A percentile compares a stretch with the other conserved stretches of the same genome.
phyloP scores from a whole-genome alignment of 2,797 vertebrate genomes.

The Liparis tanakae region DNA sequence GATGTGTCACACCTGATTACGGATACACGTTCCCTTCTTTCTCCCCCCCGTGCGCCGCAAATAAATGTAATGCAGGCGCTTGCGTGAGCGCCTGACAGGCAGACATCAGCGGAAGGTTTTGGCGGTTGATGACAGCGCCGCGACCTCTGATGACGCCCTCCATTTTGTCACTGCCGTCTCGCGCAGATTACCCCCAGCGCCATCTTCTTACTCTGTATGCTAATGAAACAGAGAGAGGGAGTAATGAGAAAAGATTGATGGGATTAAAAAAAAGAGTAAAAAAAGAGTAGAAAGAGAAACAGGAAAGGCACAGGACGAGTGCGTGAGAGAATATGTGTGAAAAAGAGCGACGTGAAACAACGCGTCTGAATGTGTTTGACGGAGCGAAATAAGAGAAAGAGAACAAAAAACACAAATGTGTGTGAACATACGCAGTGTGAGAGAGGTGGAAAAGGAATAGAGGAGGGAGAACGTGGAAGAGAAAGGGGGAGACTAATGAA shows the following conservation, averaged over 20 bases:
- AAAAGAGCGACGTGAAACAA: conserved; percentile 39
- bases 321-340: conserved; percentile 30
- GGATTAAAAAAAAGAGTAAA: conserved; percentile 38
- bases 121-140: conserved; percentile 68
- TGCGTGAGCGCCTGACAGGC: conserved; percentile 63
- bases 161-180: conserved; percentile 80
- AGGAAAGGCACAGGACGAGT: conserved; percentile 19
- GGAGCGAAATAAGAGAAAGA: conserved; percentile 20
- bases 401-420: conserved; percentile 36
- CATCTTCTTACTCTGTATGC: conserved; percentile 86
- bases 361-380: conserved; percentile 47
- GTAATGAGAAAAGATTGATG: conserved; percentile 75
- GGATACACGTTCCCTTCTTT: conserved; percentile 63
- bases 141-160: conserved; percentile 82
- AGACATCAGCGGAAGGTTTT: conserved; percentile 68
- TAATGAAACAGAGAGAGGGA: conserved; percentile 75
- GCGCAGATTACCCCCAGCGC: conserved; percentile 76
- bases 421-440: conserved; percentile 36
- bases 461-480: conserved; percentile 34
- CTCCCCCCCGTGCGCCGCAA: conserved; percentile 12
- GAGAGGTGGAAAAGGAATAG: conserved; percentile 57
- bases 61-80: conserved; percentile 23
- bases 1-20: conserved; percentile 84
- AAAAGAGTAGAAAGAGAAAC: conserved; percentile 8
- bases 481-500: conserved; percentile 70